Percentiles rank a stretch among this genome's conserved stretches.
Evolutionary conservation across 2,797 vertebrate species (phyloP).

Genomic region (Myoxocephalus aenaeus): DNA sequence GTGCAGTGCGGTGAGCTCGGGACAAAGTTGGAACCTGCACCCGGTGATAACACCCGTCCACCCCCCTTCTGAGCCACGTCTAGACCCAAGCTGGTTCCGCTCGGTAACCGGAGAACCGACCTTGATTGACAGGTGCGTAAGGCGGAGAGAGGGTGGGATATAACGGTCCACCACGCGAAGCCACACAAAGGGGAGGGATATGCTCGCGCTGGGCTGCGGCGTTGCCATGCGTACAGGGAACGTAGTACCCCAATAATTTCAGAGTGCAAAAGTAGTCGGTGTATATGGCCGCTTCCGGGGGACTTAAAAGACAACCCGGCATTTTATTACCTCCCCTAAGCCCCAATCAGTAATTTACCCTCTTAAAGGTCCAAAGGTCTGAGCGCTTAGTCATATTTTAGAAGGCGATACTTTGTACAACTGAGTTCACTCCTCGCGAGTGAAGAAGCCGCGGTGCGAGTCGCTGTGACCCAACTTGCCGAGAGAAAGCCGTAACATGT

Average conservation of each 20-base stretch:
- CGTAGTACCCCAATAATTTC: conserved; percentile 2
- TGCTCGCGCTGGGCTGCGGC: background rate
- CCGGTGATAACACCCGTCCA: background rate
- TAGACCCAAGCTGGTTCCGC: conserved; percentile 4
- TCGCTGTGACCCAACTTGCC: background rate
- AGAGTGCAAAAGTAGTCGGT: background rate
- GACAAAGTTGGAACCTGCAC: conserved; percentile 6
- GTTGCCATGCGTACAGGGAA: conserved; percentile 49
- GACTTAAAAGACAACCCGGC: too few species aligned
- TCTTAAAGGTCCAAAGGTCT: conserved; percentile 70
- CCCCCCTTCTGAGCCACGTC: conserved; percentile 5
- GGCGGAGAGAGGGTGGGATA: conserved; percentile 38
- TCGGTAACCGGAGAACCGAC: conserved; percentile 65
- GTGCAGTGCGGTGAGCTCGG: background rate
- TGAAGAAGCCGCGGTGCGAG: conserved; percentile 5
- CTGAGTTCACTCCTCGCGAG: background rate
- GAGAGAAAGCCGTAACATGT: conserved; percentile 43
- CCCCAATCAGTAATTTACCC: background rate
- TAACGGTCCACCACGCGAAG: conserved; percentile 3
- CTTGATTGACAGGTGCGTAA: conserved; percentile 61
- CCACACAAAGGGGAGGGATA: conserved; percentile 54
- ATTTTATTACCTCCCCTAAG: background rate
- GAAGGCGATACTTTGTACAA: background rate
- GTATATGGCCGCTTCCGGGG: background rate
- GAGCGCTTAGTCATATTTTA: conserved; percentile 27